These are phyloP conservation scores for Bubalus kerabau DNA, from an alignment of 2,113 vertebrate genomes.

Conservation along the genomic window DNA sequence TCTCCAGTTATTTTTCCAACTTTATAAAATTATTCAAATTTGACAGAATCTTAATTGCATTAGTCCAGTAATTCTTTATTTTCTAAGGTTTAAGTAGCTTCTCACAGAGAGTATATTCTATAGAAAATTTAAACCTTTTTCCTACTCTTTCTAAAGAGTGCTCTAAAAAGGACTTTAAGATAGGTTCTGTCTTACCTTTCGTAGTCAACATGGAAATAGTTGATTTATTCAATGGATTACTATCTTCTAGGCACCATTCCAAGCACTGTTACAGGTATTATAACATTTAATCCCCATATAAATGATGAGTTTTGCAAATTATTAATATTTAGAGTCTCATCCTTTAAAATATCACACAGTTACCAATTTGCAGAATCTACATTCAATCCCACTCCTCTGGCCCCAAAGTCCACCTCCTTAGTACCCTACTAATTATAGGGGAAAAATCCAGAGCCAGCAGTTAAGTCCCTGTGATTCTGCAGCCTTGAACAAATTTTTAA, in stretches of 20 bases:
- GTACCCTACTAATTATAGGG: background rate
- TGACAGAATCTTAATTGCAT: background rate
- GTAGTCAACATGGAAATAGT: background rate
- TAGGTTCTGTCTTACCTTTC: background rate
- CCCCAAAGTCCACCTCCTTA: background rate
- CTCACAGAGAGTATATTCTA: background rate
- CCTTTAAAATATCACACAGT: background rate
- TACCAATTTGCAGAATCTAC: background rate
- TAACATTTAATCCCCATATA: background rate
- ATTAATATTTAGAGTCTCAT: background rate
- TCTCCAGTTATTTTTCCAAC: background rate
- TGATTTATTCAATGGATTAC: background rate
- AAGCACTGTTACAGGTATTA: background rate
- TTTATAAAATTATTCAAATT: background rate
- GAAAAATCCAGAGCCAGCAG: too few species aligned
- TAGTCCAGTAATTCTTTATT: background rate
- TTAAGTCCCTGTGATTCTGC: too few species aligned
- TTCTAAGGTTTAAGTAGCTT: background rate
- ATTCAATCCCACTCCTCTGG: background rate
- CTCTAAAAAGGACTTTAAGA: background rate
- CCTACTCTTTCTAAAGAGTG: background rate
- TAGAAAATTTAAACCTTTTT: background rate
- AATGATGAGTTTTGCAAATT: background rate
- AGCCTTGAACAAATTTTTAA: too few species aligned
- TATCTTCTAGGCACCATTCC: background rate